Evolutionary conservation across 2,113 vertebrate species (phyloP), one percentile per base, ranked within the genome.

Genomic region (Tetrax tetrax): DNA sequence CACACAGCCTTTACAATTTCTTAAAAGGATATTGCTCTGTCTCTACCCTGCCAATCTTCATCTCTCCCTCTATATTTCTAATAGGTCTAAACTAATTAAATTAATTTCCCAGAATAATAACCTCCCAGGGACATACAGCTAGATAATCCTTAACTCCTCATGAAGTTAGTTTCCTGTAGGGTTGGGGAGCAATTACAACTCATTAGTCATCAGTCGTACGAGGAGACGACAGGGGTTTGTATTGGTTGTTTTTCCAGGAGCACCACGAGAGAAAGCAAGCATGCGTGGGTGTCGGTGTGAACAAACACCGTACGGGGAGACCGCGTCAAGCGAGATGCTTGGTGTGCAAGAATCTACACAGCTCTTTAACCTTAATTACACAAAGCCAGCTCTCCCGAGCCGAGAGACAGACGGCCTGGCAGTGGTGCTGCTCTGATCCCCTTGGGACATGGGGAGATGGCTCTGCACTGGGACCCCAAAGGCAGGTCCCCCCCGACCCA

Each of bases 41-140:
- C 53, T 93, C 78, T 86, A 92, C 79, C 63, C 75, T 87, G 77
- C 33, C 82, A 88, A 95, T 95, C 90, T 92, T 86, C 96, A 53
- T 54, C 38, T 91, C 96, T 93, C 87, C 96, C 84, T 83, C 90
- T 96, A 1, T 89, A 75, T 96, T 92, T 88, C 88, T 97, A 96
- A 97, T 89, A 83, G 87, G 89, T 92, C 96, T 90, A 51, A 97
- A 96, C 93, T 97, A 98, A 98, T 98, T 97, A 95, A 97, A 97
- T 98, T 98, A 98, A 98, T 98, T 97, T 94, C 78, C 93, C 60
- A 78, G 88, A 98, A 97, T 96, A 98, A 97, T 92, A 97, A 92
- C 95, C 93, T 98, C 96, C 95, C 82, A 96, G 95, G 94, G 93
- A 97, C 68, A 43, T 8, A 6, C 57, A 94, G 61, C 74, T 91